Percentiles rank a stretch among this genome's conserved stretches.
phyloP scores from a whole-genome alignment of 1,140 invertebrate species.

The Tyrophagus putrescentiae region DNA sequence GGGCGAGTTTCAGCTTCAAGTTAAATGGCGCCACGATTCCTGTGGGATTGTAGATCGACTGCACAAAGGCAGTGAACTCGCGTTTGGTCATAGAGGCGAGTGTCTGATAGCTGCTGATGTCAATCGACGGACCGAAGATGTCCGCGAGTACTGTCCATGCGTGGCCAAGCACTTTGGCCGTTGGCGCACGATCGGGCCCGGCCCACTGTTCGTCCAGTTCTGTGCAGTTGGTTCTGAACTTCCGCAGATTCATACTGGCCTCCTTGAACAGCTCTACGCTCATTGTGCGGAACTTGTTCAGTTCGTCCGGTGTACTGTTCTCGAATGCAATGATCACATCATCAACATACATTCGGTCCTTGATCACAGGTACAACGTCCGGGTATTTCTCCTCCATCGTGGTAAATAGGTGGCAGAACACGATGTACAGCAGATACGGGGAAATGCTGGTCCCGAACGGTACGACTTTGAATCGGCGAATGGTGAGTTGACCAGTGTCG shows the following conservation, averaged over 20 bases:
- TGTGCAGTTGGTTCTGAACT: background rate
- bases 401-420: conserved; percentile 14
- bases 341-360: background rate
- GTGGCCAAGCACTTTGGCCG: background rate
- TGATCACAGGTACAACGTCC: background rate
- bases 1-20: background rate
- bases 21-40: background rate
- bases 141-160: background rate
- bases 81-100: background rate
- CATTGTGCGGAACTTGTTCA: background rate
- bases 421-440: background rate
- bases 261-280: background rate
- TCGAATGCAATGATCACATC: background rate
- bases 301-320: background rate
- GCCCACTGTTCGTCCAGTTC: background rate
- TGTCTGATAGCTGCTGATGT: background rate
- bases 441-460: background rate
- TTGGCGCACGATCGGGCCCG: background rate
- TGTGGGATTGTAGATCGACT: background rate
- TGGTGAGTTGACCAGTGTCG: background rate
- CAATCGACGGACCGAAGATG: background rate
- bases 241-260: background rate
- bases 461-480: background rate
- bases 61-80: background rate
- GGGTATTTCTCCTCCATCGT: background rate